phyloP scores from a whole-genome alignment of 2,797 vertebrate genomes.

The Sardinella longiceps region DNA sequence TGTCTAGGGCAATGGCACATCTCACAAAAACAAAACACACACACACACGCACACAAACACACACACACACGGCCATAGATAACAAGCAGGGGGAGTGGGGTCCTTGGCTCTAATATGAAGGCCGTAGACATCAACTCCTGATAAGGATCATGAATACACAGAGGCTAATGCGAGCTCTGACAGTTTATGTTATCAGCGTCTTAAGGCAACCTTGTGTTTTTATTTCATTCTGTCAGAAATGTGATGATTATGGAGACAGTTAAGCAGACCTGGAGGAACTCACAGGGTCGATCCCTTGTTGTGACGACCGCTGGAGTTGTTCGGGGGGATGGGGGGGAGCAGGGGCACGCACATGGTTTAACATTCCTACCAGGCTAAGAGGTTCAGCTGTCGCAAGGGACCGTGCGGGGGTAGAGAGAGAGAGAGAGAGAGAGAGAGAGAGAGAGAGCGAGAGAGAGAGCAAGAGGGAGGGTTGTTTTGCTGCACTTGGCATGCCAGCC shows the following conservation, averaged over 20 bases:
- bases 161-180: not conserved
- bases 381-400: conserved; percentile 66
- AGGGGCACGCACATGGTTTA: conserved; percentile 51
- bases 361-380: conserved; percentile 69
- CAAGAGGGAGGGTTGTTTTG: conserved; percentile 61
- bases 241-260: not conserved
- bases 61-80: conserved; percentile 19
- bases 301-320: not conserved
- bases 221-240: not conserved
- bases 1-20: not conserved
- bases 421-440: not conserved
- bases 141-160: conserved; percentile 6
- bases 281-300: not conserved
- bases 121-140: not conserved
- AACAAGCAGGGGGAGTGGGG: not conserved
- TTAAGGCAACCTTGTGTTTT: not conserved
- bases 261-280: not conserved
- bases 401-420: not conserved
- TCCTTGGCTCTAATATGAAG: not conserved
- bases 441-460: not conserved
- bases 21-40: not conserved
- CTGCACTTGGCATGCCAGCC: conserved; percentile 62
- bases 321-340: too few relatives aligned
- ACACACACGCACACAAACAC: not conserved
- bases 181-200: not conserved